Evolutionary conservation across 1,140 invertebrate genomes (phyloP), one percentile per base, ranked within the genome.

Genomic region (Nasonia longicornis): DNA sequence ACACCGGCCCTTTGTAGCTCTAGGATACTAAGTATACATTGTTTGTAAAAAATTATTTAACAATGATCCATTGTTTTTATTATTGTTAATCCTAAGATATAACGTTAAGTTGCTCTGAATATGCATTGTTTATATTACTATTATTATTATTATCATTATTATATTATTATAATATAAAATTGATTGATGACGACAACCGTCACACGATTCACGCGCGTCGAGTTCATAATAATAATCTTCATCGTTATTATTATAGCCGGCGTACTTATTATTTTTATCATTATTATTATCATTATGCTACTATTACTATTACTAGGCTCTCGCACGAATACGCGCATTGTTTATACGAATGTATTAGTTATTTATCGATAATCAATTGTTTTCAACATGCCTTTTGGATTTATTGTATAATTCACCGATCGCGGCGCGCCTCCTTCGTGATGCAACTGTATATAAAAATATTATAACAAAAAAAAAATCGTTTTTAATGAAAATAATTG

Each of bases 41-140:
- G 72, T 75, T 81, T 81, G 74, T 81, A 81, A 71, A 81, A 76
- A 71, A 71, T 80, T 80, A 76, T 81, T 81, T 76, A 82, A 82
- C 69, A 82, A 77, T 77, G 66, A 77, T 73, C 38, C 20, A 77
- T 77, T 77, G 80, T 82, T 82, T 77, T 82, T 82, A 81, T 81
- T 77, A 81, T 81, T 72, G 58, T 82, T 82, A 72, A 82, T 77
- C 48, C 76, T 82, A 77, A 64, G 74, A 81, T 71, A 81, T 71
- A 76, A 81, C 35, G 72, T 75, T 80, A 76, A 80, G 64, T 80
- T 80, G 58, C 64, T 58, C 52, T 80, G n/a, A 77, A 70, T 72
- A 63, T 81, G 35, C 66, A 81, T 81, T 81, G 80, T 80, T 80
- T 81, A 77, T 77, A 74, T 58, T 58, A 58, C 7, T 42, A 42